phyloP scores from a whole-genome alignment of 1,140 invertebrate genomes.

The Drosophila busckii region DNA sequence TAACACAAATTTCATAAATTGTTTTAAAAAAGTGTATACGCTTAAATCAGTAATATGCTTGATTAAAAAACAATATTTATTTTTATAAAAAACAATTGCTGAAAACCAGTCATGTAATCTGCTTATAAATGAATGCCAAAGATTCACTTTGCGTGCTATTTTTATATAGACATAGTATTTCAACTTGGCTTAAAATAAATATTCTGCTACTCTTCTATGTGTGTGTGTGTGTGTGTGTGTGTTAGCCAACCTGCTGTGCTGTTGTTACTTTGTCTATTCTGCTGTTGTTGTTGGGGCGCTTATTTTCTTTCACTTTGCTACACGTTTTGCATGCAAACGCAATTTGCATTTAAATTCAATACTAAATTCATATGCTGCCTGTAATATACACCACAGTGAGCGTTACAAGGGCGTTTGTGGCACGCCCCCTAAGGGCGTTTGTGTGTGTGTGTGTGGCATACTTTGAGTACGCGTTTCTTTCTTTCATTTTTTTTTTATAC shows the following conservation, averaged over 20 bases:
- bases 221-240: not conserved
- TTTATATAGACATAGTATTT: not conserved
- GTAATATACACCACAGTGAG: slow-evolving; percentile 58
- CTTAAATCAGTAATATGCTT: no score
- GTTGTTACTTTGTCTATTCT: no score
- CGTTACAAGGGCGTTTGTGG: slow-evolving; percentile 3
- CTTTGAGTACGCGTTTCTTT: slow-evolving; percentile 41
- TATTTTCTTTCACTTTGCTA: no score
- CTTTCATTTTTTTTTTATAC: slow-evolving; percentile 32
- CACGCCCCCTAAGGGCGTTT: slow-evolving; percentile 16
- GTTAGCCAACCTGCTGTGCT: slow-evolving; percentile 4
- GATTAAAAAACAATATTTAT: no score
- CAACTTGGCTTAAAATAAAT: not conserved
- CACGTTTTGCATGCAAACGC: slow-evolving; percentile 71
- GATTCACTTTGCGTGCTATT: no score
- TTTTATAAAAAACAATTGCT: no score
- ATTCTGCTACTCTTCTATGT: not conserved
- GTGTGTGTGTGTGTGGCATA: slow-evolving; percentile 5
- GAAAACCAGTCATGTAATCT: no score
- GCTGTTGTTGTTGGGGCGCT: no score
- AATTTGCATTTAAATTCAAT: slow-evolving; percentile 77
- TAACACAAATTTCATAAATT: no score
- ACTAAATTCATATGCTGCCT: slow-evolving; percentile 73
- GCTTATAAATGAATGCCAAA: no score
- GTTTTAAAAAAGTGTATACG: no score